These are phyloP conservation scores for Chrysolophus pictus DNA, from an alignment of 2,797 vertebrate species.

Conservation along the genomic window DNA sequence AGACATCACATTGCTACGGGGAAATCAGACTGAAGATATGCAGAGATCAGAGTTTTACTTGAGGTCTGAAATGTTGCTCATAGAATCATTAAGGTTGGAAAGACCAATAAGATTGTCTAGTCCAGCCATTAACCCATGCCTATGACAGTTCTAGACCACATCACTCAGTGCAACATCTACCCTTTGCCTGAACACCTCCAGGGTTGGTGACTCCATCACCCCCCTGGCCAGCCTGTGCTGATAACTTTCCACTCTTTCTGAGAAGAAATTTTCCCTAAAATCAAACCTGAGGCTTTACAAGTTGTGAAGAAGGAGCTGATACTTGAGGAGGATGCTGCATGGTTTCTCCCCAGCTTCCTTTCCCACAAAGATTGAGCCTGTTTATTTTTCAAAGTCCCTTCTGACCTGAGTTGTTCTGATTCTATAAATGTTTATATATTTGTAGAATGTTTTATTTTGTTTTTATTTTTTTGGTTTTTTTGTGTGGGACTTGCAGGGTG, in stretches of 20 bases:
- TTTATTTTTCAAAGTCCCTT: neutral
- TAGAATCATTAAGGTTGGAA: no score
- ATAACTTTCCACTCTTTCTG: no score
- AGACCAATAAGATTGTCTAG: no score
- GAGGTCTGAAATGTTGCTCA: neutral
- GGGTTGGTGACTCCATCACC: no score
- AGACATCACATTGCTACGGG: accelerated
- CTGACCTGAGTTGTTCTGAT: neutral
- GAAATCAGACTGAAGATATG: neutral
- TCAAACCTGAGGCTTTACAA: neutral
- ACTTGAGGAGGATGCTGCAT: neutral
- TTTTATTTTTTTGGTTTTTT: neutral
- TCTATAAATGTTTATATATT: neutral
- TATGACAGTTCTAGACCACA: no score
- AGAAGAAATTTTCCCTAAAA: no score
- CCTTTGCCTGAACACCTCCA: no score
- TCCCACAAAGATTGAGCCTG: neutral
- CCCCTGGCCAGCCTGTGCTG: no score
- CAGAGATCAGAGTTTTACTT: neutral
- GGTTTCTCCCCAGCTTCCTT: neutral
- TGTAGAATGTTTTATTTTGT: neutral
- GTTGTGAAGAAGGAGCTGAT: neutral
- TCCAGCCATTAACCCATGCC: no score
- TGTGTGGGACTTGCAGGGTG: neutral
- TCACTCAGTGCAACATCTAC: no score